phyloP scores from a whole-genome alignment of 1,140 invertebrate species.

The Monochamus saltuarius region DNA sequence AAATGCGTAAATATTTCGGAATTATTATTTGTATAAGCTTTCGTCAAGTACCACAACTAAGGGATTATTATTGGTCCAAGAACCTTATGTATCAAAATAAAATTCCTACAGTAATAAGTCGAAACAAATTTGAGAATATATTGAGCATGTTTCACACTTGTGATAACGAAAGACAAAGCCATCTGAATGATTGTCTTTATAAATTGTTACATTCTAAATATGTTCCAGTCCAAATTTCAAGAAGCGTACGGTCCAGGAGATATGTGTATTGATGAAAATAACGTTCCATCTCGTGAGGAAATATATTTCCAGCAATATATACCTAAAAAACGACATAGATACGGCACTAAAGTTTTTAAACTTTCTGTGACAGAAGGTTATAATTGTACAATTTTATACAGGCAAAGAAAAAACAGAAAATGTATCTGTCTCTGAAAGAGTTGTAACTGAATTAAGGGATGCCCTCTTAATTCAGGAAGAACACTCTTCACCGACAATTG shows the following conservation, averaged over 20 bases:
- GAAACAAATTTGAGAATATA: slow-evolving; percentile 12
- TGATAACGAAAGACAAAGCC: slow-evolving; percentile 1
- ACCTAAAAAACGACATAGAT: slow-evolving; percentile 39
- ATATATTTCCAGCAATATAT: slow-evolving; percentile 44
- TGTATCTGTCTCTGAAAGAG: slow-evolving; percentile 25
- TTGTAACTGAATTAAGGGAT: slow-evolving; percentile 28
- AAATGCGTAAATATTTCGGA: neutral
- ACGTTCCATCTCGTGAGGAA: slow-evolving; percentile 41
- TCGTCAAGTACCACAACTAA: neutral
- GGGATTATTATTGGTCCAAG: neutral
- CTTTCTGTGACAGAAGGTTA: slow-evolving; percentile 29
- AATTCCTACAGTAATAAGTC: neutral
- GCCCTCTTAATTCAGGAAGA: slow-evolving; percentile 32
- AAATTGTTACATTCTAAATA: slow-evolving; percentile 1
- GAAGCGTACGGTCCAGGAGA: slow-evolving; percentile 22
- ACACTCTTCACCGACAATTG: slow-evolving; percentile 41
- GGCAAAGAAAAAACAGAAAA: slow-evolving; percentile 24
- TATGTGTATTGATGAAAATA: slow-evolving; percentile 37
- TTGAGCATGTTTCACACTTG: too few relatives aligned
- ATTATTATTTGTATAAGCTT: slow-evolving; percentile 6
- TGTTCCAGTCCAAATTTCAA: neutral
- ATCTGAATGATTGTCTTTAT: neutral
- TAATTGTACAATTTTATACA: slow-evolving; percentile 33
- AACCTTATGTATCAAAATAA: neutral
- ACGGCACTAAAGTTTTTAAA: slow-evolving; percentile 43